phyloP scores from a whole-genome alignment of 2,113 vertebrate species.

The Istiophorus platypterus region DNA sequence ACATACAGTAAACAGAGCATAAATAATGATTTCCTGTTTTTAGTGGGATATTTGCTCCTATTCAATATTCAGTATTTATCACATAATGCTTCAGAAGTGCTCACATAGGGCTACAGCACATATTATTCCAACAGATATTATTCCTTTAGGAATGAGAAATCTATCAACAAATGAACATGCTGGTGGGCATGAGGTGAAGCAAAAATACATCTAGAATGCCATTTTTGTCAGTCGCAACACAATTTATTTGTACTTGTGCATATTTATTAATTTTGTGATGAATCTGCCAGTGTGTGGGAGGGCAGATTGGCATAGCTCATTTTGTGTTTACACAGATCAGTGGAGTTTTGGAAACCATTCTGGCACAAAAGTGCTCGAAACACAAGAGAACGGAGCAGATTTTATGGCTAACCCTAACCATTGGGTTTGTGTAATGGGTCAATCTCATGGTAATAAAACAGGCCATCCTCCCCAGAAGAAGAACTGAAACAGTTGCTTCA shows the following conservation, averaged over 20 bases:
- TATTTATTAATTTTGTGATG: slow-evolving; percentile 46
- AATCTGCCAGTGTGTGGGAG: slow-evolving; percentile 31
- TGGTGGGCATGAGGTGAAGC: slow-evolving; percentile 4
- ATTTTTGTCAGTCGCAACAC: slow-evolving; percentile 36
- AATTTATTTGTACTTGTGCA: slow-evolving; percentile 16
- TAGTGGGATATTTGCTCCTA: slow-evolving; percentile 22
- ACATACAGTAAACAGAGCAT: slow-evolving; percentile 45
- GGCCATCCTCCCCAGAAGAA: not conserved
- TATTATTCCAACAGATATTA: slow-evolving; percentile 39
- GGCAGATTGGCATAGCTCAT: slow-evolving; percentile 22
- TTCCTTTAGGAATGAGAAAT: slow-evolving; percentile 23
- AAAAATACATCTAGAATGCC: slow-evolving; percentile 21
- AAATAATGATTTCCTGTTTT: slow-evolving; percentile 41
- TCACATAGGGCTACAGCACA: slow-evolving; percentile 19
- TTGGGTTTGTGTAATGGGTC: not conserved
- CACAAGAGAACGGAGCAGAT: slow-evolving; percentile 13
- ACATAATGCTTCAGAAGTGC: slow-evolving; percentile 39
- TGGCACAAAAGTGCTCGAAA: slow-evolving; percentile 35
- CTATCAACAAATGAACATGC: slow-evolving; percentile 38
- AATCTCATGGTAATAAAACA: slow-evolving; percentile 16
- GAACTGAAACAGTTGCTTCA: not conserved
- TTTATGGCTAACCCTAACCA: slow-evolving; percentile 1
- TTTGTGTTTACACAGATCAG: slow-evolving; percentile 49
- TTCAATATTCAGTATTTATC: slow-evolving; percentile 61
- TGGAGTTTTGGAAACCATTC: slow-evolving; percentile 22